Percentiles rank a stretch among this genome's conserved stretches.
Conservation (phyloP, 2,113 vertebrate genomes). For the Chrysemys picta region DNA sequence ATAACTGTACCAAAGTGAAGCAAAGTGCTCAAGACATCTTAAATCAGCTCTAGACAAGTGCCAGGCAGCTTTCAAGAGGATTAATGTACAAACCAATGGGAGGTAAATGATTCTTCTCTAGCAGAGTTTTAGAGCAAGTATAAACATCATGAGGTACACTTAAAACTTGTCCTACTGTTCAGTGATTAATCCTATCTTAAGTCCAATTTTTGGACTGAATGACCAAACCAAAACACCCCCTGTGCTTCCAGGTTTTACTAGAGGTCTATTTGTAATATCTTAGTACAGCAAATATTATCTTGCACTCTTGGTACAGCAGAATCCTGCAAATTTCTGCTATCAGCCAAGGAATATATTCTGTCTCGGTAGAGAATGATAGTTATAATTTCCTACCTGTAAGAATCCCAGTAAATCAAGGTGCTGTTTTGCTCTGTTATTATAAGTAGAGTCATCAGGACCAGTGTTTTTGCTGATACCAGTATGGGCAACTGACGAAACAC, state of each 20-base stretch:
- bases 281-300: not conserved
- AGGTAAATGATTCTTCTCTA: slow-evolving; percentile 45
- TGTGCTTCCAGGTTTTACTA: not conserved
- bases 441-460: not conserved
- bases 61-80: slow-evolving; percentile 59
- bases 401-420: not conserved
- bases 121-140: not conserved
- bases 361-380: not conserved
- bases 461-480: not conserved
- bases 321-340: not conserved
- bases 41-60: slow-evolving; percentile 58
- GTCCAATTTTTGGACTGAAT: not conserved
- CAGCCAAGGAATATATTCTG: not conserved
- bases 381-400: fast-evolving
- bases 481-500: not conserved
- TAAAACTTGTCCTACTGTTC: not conserved
- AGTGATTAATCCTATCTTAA: not conserved
- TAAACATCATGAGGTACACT: not conserved
- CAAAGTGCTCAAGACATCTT: slow-evolving; percentile 58
- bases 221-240: not conserved
- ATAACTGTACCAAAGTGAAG: slow-evolving; percentile 47
- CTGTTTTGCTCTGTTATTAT: not conserved
- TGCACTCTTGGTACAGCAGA: not conserved
- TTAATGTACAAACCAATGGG: slow-evolving; percentile 67
- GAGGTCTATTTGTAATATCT: not conserved